phyloP scores from a whole-genome alignment of 2,797 vertebrate species.

The Takifugu rubripes region DNA sequence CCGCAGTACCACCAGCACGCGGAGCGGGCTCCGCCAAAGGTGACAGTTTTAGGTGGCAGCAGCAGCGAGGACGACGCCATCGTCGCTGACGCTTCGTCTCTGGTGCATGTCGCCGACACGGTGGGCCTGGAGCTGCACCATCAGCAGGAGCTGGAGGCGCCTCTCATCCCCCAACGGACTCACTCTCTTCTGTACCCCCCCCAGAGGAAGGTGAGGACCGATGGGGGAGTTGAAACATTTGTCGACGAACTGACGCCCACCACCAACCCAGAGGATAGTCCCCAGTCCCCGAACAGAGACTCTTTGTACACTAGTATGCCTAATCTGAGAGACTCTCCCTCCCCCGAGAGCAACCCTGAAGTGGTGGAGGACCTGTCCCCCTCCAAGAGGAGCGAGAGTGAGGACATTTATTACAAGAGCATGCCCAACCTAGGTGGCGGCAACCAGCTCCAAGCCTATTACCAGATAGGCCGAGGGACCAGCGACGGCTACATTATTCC shows the following conservation, averaged over 20 bases:
- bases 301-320: constrained; percentile 99
- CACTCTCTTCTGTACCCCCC: constrained; percentile 99
- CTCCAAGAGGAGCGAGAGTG: constrained; percentile 88
- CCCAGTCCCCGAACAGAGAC: constrained; percentile 97
- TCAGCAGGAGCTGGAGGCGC: constrained; percentile 91
- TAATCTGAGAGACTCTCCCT: constrained; percentile 96
- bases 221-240: constrained; percentile 80
- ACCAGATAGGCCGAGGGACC: constrained; percentile 94
- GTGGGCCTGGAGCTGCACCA: constrained; percentile 85
- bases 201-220: constrained; percentile 92
- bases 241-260: constrained; percentile 86
- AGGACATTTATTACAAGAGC: constrained; percentile 99
- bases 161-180: constrained; percentile 98
- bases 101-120: constrained; percentile 83
- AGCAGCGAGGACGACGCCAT: constrained; percentile 88
- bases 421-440: constrained; percentile 97
- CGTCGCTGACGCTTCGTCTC: constrained; percentile 87
- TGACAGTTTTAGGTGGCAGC: constrained; percentile 82
- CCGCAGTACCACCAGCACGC: constrained; percentile 85
- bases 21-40: constrained; percentile 87
- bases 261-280: constrained; percentile 81
- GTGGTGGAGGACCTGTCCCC: constrained; percentile 91
- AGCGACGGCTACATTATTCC: constrained; percentile 97
- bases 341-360: constrained; percentile 89
- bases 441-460: constrained; percentile 93